Evolutionary conservation across 2,113 vertebrate genomes (phyloP).

Genomic region (Xenus cinereus): DNA sequence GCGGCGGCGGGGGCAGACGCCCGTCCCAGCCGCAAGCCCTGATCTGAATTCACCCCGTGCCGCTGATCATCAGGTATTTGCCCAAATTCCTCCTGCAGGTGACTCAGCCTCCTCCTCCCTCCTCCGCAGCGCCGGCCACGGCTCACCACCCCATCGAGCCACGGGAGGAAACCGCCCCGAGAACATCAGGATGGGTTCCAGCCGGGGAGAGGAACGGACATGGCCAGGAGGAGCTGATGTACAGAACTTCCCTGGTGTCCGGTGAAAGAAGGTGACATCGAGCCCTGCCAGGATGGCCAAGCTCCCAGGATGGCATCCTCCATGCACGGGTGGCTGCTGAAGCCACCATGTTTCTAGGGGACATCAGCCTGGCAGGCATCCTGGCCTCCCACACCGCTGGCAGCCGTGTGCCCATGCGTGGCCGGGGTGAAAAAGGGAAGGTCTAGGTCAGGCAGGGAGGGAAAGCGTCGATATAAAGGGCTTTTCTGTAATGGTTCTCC

Average conservation of each 20-base stretch:
- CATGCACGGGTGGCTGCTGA: neutral
- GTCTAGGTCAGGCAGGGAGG: neutral
- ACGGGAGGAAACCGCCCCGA: rapidly evolving
- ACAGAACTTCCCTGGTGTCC: neutral
- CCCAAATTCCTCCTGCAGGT: neutral
- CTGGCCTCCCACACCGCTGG: neutral
- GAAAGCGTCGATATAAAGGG: neutral
- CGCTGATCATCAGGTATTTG: constrained; percentile 9
- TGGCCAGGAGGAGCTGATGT: neutral
- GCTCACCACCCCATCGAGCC: neutral
- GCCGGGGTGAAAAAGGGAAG: neutral
- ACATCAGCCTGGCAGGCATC: neutral
- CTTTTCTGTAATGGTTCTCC: neutral
- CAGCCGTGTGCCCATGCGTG: neutral
- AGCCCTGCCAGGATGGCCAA: neutral
- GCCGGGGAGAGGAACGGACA: neutral
- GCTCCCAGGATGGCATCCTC: neutral
- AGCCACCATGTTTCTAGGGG: neutral
- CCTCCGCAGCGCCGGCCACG: neutral
- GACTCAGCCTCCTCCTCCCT: constrained; percentile 22
- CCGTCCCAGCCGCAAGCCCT: neutral
- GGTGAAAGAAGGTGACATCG: rapidly evolving
- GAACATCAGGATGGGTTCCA: rapidly evolving
- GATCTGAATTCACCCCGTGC: neutral
- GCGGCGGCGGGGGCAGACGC: neutral